Evolutionary conservation across 1,140 invertebrate species (phyloP).

Genomic region (Bacillus rossius): DNA sequence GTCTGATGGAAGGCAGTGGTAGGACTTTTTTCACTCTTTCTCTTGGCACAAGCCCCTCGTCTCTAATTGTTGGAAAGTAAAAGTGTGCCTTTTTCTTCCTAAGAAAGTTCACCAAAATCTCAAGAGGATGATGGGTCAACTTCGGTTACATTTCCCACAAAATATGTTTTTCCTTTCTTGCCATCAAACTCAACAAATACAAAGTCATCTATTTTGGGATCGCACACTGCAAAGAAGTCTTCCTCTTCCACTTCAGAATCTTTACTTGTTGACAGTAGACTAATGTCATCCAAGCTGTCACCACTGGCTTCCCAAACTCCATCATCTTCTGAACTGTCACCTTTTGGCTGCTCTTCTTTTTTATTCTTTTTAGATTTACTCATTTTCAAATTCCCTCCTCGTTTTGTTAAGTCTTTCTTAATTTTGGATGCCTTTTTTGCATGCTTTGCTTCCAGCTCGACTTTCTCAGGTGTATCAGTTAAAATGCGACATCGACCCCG

Average conservation of each 20-base stretch:
- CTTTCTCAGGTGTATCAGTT: too few relatives aligned
- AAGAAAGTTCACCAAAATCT: too few relatives aligned
- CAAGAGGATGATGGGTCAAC: not conserved
- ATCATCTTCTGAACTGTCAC: not conserved
- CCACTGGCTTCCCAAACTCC: not conserved
- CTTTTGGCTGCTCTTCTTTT: not conserved
- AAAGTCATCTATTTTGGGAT: not conserved
- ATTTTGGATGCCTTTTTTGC: not conserved
- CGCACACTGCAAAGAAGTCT: conserved; percentile 1
- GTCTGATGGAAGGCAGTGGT: too few relatives aligned
- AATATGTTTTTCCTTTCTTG: conserved; percentile 1
- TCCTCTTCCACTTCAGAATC: conserved; percentile 7
- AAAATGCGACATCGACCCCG: too few relatives aligned
- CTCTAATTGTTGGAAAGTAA: too few relatives aligned
- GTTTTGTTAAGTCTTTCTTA: not conserved
- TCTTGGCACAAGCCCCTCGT: too few relatives aligned
- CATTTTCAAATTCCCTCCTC: conserved; percentile 3
- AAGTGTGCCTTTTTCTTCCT: too few relatives aligned
- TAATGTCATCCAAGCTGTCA: not conserved
- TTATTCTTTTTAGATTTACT: not conserved
- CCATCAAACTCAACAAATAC: conserved; percentile 1
- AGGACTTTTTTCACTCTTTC: too few relatives aligned
- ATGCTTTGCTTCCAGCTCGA: not conserved
- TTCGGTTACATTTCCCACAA: conserved; percentile 1
- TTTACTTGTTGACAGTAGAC: not conserved